Conservation (phyloP, 2,113 vertebrate genomes). For the Mungos mungo region DNA sequence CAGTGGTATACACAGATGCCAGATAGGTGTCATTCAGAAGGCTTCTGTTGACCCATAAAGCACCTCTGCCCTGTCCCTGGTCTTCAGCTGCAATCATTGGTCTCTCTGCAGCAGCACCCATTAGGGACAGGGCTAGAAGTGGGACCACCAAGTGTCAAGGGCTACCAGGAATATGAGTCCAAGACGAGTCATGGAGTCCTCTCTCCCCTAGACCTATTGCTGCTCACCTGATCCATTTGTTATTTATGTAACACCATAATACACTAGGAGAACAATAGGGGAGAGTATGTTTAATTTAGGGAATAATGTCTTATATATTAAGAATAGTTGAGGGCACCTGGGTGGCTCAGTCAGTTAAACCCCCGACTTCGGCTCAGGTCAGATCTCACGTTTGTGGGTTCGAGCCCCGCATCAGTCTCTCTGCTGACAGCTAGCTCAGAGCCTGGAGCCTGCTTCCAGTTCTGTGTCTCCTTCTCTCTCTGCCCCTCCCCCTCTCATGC, state of each 20-base stretch:
- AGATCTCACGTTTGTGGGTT: too few species aligned
- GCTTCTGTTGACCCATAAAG: neutral
- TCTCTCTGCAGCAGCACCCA: fast-evolving
- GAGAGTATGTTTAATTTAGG: neutral
- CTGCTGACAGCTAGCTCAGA: too few species aligned
- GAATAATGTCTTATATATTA: neutral
- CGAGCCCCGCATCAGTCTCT: too few species aligned
- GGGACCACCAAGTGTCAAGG: neutral
- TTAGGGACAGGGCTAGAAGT: neutral
- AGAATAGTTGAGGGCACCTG: neutral
- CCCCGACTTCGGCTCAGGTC: too few species aligned
- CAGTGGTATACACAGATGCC: neutral
- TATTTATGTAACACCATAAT: neutral
- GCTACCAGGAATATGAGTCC: fast-evolving
- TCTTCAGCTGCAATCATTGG: neutral
- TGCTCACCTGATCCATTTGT: neutral
- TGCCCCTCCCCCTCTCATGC: too few species aligned
- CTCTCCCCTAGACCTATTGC: neutral
- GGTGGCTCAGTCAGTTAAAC: too few species aligned
- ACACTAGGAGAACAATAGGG: neutral
- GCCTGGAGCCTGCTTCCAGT: too few species aligned
- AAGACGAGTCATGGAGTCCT: neutral
- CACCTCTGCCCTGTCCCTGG: neutral
- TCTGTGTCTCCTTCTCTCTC: too few species aligned
- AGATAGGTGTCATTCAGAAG: fast-evolving